A percentile compares a stretch with the other conserved stretches of the same genome.
phyloP scores from a whole-genome alignment of 2,113 vertebrate species.

The Antechinus stuartii region DNA sequence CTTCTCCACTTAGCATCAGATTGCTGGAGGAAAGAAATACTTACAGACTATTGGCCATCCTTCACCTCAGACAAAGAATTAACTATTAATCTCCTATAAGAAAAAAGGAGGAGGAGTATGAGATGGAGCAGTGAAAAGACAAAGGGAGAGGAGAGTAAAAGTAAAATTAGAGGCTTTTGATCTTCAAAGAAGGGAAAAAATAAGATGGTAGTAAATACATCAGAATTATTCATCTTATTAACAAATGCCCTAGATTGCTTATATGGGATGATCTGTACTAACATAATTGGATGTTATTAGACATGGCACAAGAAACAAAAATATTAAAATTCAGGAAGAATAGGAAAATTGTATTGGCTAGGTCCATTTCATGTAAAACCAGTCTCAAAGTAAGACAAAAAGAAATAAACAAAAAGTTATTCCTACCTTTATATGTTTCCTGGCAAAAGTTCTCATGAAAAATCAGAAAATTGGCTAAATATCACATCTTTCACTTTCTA shows the following conservation, averaged over 20 bases:
- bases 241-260: background rate
- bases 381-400: background rate
- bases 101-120: background rate
- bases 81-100: background rate
- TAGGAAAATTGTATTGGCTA: background rate
- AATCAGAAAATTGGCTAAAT: background rate
- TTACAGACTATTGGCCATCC: background rate
- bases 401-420: background rate
- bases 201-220: background rate
- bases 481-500: conserved; percentile 29
- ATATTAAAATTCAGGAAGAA: conserved; percentile 3
- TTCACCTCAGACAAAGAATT: background rate
- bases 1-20: background rate
- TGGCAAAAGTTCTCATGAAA: background rate
- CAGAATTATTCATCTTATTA: background rate
- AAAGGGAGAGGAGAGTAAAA: background rate
- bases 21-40: background rate
- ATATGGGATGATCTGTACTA: background rate
- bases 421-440: conserved; percentile 24
- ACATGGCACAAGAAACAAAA: conserved; percentile 2
- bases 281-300: background rate
- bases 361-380: conserved; percentile 4
- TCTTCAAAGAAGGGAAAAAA: background rate
- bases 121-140: background rate
- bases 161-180: background rate